phyloP scores from a whole-genome alignment of 1,140 invertebrate genomes.

The Laupala kohalensis region DNA sequence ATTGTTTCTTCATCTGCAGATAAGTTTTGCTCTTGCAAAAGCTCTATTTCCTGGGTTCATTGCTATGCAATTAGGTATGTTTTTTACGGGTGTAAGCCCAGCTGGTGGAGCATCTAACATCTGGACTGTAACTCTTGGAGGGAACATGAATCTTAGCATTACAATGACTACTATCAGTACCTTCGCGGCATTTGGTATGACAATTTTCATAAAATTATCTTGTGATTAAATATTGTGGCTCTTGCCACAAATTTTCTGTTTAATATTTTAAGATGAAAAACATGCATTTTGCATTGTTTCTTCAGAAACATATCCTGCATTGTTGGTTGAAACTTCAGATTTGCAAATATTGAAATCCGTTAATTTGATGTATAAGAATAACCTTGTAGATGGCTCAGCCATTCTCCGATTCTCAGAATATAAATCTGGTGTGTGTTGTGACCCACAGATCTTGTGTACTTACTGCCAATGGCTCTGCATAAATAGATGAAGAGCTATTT shows the following conservation, averaged over 20 bases:
- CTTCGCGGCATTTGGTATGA: slow-evolving; percentile 65
- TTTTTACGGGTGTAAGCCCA: slow-evolving; percentile 81
- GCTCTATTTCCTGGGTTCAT: slow-evolving; percentile 54
- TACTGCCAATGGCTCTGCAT: too few relatives aligned
- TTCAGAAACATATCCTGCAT: not conserved
- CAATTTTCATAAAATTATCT: too few relatives aligned
- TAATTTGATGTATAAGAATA: too few relatives aligned
- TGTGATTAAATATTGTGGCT: too few relatives aligned
- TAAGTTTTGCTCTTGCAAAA: slow-evolving; percentile 60
- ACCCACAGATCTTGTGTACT: too few relatives aligned
- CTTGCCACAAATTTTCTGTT: slow-evolving; percentile 8
- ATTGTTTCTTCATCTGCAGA: slow-evolving; percentile 33
- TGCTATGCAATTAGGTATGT: slow-evolving; percentile 70
- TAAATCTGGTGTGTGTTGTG: too few relatives aligned
- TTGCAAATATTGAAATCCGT: not conserved
- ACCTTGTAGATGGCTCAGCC: too few relatives aligned
- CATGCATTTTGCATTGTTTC: not conserved
- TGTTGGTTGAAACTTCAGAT: not conserved
- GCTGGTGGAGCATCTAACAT: slow-evolving; percentile 92
- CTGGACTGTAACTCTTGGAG: slow-evolving; percentile 77
- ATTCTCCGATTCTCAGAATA: too few relatives aligned
- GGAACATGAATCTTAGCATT: slow-evolving; percentile 79
- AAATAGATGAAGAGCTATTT: too few relatives aligned
- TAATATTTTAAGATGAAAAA: not conserved
- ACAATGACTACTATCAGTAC: slow-evolving; percentile 88